Base-by-base conservation (phyloP, 1,140 invertebrate genomes). In the Helicoverpa armigera region DNA sequence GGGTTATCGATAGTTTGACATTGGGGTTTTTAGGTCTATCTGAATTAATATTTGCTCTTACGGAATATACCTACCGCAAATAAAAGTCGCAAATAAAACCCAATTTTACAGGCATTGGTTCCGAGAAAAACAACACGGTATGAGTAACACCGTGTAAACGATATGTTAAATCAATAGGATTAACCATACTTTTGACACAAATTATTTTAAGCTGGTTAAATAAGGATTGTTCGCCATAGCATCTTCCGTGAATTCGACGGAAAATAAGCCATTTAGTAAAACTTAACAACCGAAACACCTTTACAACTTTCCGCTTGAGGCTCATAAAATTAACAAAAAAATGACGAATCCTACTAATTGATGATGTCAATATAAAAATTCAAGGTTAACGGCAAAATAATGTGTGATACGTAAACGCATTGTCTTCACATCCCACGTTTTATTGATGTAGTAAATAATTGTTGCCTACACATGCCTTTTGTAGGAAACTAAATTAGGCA, bases 401-500 rank as follows among this genome's bases (percentile, higher is more conserved):
- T 43, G 2, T 16, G 13, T 50, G 51, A 73, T 43, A 58, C 23
- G 53, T 73, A 73, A 73, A 73, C 23, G 53, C 70, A 73, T 73
- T 56, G 51, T 56, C 18, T 73, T 73, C 53, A 23, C n/a, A 16
- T 35, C 70, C 70, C 70, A 81, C 72, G 56, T 43, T 60, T 70
- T 53, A 61, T 70, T 35, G 72, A 43, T 73, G 2, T 31, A 16
- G 50, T 35, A 54, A 75, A 67, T 48, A 80, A 67, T 56, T 16
- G 9, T 56, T 43, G 31, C 70, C 70, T 73, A 73, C 51, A 72
- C 51, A 53, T 16, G 13, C 23, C 29, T 74, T 60, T 67, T 56
- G 60, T 72, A 76, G 35, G 53, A 82, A 70, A 80, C 74, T 23
- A 84, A 82, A 75, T 72, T 75, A 43, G 58, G 43, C 35, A 56